Evolutionary conservation across 2,797 vertebrate species (phyloP).

Genomic region (Gymnopithys bicolor): DNA sequence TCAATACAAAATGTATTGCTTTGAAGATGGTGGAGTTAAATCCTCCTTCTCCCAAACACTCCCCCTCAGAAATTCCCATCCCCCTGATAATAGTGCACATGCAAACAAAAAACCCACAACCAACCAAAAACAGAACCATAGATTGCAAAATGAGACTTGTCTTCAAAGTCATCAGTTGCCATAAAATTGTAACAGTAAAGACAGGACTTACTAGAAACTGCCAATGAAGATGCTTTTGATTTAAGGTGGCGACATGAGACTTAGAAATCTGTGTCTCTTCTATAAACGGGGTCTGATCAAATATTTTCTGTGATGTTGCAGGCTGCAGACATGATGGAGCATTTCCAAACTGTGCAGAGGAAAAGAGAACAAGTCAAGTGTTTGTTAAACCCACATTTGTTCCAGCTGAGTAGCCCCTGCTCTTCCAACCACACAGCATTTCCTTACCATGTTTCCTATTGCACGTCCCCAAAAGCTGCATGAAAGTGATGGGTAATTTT

Average conservation of each 20-base stretch:
- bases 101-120: neutral
- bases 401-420: neutral
- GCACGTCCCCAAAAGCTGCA: neutral
- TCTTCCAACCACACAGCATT: neutral
- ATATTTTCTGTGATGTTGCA: constrained; percentile 49
- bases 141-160: neutral
- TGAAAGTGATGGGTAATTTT: neutral
- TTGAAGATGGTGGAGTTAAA: neutral
- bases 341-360: constrained; percentile 78
- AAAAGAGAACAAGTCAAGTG: neutral
- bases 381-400: neutral
- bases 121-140: neutral
- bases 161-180: neutral
- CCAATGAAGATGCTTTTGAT: constrained; percentile 68
- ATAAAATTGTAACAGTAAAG: neutral
- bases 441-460: neutral
- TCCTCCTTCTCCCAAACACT: neutral
- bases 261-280: constrained; percentile 61
- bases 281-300: constrained; percentile 70
- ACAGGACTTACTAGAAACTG: constrained; percentile 77
- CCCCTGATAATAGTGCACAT: neutral
- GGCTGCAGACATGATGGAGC: constrained; percentile 73
- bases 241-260: constrained; percentile 70
- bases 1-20: neutral
- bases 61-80: neutral